These are phyloP conservation scores for Melanotaenia boesemani DNA, from an alignment of 2,797 vertebrate species.

Conservation along the genomic window DNA sequence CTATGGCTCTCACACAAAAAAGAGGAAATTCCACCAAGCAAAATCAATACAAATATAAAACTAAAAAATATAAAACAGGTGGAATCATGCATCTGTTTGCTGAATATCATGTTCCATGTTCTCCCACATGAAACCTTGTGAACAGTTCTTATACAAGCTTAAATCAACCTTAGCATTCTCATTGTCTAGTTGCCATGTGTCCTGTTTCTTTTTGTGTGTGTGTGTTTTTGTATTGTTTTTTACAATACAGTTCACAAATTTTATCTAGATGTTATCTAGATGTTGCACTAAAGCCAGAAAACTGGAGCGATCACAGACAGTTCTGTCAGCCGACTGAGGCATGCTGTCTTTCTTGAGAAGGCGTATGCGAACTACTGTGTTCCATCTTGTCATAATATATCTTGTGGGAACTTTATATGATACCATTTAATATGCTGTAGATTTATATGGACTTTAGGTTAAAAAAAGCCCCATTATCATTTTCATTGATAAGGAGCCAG, in stretches of 20 bases:
- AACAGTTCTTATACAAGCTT: neutral
- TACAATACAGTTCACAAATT: neutral
- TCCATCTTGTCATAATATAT: neutral
- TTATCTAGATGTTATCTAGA: neutral
- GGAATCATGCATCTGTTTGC: neutral
- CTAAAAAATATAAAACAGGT: neutral
- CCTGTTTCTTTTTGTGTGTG: neutral
- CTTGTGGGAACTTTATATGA: neutral
- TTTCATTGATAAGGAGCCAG: neutral
- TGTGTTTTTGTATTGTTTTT: neutral
- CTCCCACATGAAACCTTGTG: neutral
- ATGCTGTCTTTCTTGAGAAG: too few species aligned
- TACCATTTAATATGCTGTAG: neutral
- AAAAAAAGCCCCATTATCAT: too few species aligned
- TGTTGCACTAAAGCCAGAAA: neutral
- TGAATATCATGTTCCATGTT: neutral
- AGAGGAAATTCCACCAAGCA: neutral
- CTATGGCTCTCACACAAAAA: conserved; percentile 16
- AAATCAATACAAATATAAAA: conserved; percentile 17
- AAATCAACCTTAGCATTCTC: neutral
- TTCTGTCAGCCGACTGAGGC: too few species aligned
- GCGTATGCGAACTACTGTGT: neutral
- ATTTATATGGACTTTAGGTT: neutral
- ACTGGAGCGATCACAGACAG: neutral
- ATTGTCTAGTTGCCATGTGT: neutral